Base-by-base conservation (phyloP, 2,797 vertebrate genomes). In the Danio albolineatus region DNA sequence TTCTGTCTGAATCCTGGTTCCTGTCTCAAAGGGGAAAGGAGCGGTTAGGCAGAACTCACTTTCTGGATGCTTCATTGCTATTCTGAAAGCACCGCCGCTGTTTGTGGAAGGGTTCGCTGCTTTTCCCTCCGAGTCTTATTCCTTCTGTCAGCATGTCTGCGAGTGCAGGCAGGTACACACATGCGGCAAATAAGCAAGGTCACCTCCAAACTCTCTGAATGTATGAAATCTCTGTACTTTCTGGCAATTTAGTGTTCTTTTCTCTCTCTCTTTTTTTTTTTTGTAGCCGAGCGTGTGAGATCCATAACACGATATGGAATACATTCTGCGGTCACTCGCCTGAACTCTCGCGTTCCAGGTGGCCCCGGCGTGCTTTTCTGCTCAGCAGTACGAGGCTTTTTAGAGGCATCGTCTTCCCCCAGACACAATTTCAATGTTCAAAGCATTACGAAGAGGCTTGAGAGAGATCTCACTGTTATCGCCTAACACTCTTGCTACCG, bases 381-480 rank as follows among this genome's bases (percentile, higher is more conserved):
- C 82, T 82, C 83, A 78, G 78, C 78, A 59, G 82, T 83, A 78
- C 43, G 56, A 78, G 75, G 82, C 80, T 85, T 87, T 87, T 86
- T 87, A 87, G 69, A 82, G 79, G 73, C 70, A 70, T 85, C 78
- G 82, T 72, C 62, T 84, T 85, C 81, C 84, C 78, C 81, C 76
- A 83, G 74, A 84, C 84, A 87, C 83, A 84, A 84, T 88, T 86
- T 88, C 85, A 85, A 81, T 85, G 75, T 86, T 85, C 82, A 65
- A 74, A 81, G 87, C 88, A 84, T 83, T 82, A 87, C 61, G 57
- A 76, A 49, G 80, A 87, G 82, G 79, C 74, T 81, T 85, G 86
- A 86, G 86, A 88, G 84, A 83, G 85, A 88, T 87, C 89, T 86
- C 84, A 88, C 88, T 89, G 87, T 89, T 88, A 88, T 87, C 88